Conservation (phyloP, 2,888 invertebrate genomes). For the Hypsopygia costalis region DNA sequence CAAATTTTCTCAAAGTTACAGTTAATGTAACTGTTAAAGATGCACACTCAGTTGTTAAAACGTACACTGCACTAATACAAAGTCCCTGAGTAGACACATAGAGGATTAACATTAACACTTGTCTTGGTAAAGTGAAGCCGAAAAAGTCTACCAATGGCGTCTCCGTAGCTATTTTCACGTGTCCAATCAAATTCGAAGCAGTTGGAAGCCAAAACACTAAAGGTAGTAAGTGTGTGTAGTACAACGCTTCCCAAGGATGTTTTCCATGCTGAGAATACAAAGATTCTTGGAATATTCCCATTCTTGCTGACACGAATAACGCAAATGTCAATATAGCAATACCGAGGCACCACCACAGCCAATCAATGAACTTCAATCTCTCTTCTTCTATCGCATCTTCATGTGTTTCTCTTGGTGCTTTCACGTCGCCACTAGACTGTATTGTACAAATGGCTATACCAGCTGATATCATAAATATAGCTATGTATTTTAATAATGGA, state of each 20-base stretch:
- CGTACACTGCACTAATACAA: slow-evolving; percentile 97
- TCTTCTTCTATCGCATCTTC: slow-evolving; percentile 63
- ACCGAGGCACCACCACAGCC: slow-evolving; percentile 85
- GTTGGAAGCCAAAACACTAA: slow-evolving; percentile 94
- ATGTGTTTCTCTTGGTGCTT: slow-evolving; percentile 70
- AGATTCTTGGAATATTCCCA: slow-evolving; percentile 97
- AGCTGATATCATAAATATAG: slow-evolving; percentile 95
- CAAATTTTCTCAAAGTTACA: slow-evolving; percentile 96
- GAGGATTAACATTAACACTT: slow-evolving; percentile 88
- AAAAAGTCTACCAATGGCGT: slow-evolving; percentile 83
- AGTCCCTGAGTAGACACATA: slow-evolving; percentile 94
- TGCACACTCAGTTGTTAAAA: slow-evolving; percentile 95
- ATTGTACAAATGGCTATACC: slow-evolving; percentile 96
- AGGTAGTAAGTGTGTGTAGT: slow-evolving; percentile 94
- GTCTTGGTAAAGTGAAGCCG: slow-evolving; percentile 84
- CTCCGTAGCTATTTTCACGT: slow-evolving; percentile 85
- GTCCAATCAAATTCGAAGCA: slow-evolving; percentile 87
- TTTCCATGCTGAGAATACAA: slow-evolving; percentile 92
- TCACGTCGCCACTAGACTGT: slow-evolving; percentile 88
- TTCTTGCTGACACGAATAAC: slow-evolving; percentile 94
- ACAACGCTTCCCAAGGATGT: slow-evolving; percentile 93
- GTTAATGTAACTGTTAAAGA: slow-evolving; percentile 97
- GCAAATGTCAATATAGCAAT: slow-evolving; percentile 92
- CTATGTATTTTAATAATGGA: slow-evolving; percentile 90
- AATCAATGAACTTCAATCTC: slow-evolving; percentile 61